These are phyloP conservation scores for Psophia crepitans DNA, from an alignment of 2,113 vertebrate genomes.

Conservation along the genomic window DNA sequence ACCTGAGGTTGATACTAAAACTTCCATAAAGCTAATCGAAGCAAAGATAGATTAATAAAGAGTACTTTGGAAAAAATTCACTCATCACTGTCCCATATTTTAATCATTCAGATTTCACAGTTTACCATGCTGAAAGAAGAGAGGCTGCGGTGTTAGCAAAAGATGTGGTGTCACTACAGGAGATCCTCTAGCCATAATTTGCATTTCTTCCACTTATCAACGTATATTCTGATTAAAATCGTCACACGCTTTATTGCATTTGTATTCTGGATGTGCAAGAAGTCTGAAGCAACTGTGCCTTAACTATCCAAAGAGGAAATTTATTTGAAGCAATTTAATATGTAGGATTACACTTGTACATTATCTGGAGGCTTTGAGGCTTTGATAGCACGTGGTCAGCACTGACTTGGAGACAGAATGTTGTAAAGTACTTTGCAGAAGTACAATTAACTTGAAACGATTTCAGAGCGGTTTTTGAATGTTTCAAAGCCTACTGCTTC, in stretches of 20 bases:
- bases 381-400: not conserved
- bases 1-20: not conserved
- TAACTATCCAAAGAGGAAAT: not conserved
- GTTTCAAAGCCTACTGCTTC: not conserved
- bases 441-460: conserved; percentile 10
- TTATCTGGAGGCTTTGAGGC: not conserved
- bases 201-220: not conserved
- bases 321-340: conserved; percentile 19
- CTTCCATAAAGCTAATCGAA: not conserved
- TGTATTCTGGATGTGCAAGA: not conserved
- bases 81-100: not conserved
- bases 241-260: not conserved
- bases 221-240: not conserved
- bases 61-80: not conserved
- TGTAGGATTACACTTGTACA: not conserved
- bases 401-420: not conserved
- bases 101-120: not conserved
- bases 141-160: not conserved
- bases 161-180: not conserved
- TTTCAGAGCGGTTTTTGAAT: not conserved
- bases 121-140: not conserved
- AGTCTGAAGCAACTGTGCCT: not conserved
- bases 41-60: not conserved
- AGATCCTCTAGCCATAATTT: not conserved
- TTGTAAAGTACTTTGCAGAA: not conserved